Base-by-base conservation (phyloP, 2,888 invertebrate genomes). In the Gortyna flavago region DNA sequence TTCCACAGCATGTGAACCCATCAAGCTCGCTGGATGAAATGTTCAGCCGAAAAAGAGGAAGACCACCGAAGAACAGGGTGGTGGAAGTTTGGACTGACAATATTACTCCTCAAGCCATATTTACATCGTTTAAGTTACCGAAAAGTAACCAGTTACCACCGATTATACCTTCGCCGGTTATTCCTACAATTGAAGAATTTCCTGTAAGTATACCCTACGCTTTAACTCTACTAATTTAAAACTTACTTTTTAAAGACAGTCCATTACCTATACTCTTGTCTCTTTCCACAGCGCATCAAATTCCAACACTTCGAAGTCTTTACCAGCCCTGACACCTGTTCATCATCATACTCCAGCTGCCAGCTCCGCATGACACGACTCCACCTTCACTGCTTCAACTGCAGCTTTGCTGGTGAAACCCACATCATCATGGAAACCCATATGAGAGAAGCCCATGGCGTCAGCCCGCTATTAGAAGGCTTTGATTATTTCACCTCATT, bases 51-150 rank as follows among this genome's bases (percentile, higher is more conserved):
- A 99, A 99, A 91, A 97, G 99, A 51, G 99, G 99, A 66, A 97
- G 99, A 81, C 99, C 99, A n/a, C 99, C 99, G 25, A 99, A 99
- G 96, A 99, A 99, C 93, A 97, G 99, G 0, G 98, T 99, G 25
- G 99, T 99, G 62, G 99, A 99, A 97, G 98, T 99, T 83, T 99
- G 98, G 98, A 98, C 98, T 87, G 98, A 98, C 90, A 98, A 98
- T 92, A 98, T 97, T 1, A 98, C 98, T 54, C 99, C 99, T 0
- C 98, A 99, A 94, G 99, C 99, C 1, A 98, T 99, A 87, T 99
- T 99, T 93, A 99, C 99, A 32, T 99, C 99, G 88, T 99, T 99
- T 93, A 99, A 99, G 93, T 97, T 99, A 82, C 99, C 99, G 32
- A 99, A 99, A 95, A 95, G 95, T 88, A 97, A 96, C 80, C 97